These are phyloP conservation scores for Theristus sp. DNA, from an alignment of 2,888 invertebrate genomes.

Conservation along the genomic window DNA sequence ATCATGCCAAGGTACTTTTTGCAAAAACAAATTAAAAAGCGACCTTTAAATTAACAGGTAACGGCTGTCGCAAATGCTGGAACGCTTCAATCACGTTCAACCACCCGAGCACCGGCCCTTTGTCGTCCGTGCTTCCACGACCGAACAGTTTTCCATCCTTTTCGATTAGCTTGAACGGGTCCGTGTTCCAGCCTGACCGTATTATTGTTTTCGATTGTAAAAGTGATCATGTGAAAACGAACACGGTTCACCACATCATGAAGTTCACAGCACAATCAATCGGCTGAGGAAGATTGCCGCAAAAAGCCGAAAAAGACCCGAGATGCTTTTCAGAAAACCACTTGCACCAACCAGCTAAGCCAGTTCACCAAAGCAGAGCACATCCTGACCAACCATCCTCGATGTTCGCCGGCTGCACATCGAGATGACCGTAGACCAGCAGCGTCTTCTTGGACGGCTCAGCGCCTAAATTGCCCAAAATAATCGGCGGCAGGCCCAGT, in stretches of 20 bases:
- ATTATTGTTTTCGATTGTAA: no score
- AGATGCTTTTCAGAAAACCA: no score
- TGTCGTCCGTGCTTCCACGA: constrained; percentile 79
- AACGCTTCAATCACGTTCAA: constrained; percentile 75
- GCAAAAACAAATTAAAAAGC: no score
- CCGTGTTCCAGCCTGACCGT: constrained; percentile 90
- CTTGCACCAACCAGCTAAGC: no score
- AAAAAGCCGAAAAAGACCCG: no score
- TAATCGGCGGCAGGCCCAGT: constrained; percentile 62
- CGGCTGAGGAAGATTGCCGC: no score
- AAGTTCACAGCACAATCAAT: no score
- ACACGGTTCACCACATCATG: no score
- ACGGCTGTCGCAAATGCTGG: constrained; percentile 47
- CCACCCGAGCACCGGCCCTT: constrained; percentile 80
- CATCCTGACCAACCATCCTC: no score
- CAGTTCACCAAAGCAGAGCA: no score
- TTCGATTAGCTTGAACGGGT: constrained; percentile 76
- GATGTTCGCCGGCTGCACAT: constrained; percentile 96
- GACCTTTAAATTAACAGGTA: constrained; percentile 44
- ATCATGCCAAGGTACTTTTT: no score
- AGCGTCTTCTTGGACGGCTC: constrained; percentile 76
- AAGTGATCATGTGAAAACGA: no score
- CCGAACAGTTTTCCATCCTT: constrained; percentile 72
- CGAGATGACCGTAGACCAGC: constrained; percentile 84
- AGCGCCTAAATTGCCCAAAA: constrained; percentile 56